phyloP scores from a whole-genome alignment of 2,888 invertebrate genomes.

The Doris montereyensis region DNA sequence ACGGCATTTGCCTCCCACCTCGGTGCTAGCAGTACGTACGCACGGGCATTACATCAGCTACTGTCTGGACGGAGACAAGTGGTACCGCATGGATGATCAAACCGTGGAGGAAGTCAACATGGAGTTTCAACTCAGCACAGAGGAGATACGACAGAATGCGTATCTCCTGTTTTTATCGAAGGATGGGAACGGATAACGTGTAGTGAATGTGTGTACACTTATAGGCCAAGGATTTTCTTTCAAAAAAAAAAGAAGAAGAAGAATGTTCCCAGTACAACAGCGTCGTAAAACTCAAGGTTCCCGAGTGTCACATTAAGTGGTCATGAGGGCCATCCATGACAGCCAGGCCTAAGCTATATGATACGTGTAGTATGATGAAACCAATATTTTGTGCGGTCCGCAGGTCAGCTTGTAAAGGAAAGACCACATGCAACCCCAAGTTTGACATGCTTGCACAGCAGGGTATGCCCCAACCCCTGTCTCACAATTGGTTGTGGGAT shows the following conservation, averaged over 20 bases:
- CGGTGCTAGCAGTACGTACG: conserved; percentile 63
- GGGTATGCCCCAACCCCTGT: too few relatives aligned
- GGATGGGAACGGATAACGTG: conserved; percentile 32
- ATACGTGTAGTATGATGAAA: too few relatives aligned
- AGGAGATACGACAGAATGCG: conserved; percentile 66
- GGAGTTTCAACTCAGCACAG: conserved; percentile 66
- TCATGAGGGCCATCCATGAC: too few relatives aligned
- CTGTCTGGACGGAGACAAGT: conserved; percentile 53
- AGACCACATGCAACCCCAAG: not conserved
- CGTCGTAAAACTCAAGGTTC: too few relatives aligned
- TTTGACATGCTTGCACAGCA: too few relatives aligned
- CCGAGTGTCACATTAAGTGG: too few relatives aligned
- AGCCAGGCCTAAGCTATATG: too few relatives aligned
- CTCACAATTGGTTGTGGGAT: too few relatives aligned
- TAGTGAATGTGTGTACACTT: not conserved
- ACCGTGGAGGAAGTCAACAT: conserved; percentile 67
- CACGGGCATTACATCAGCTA: conserved; percentile 69
- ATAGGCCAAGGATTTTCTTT: not conserved
- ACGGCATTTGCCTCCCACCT: conserved; percentile 67
- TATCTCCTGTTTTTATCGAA: conserved; percentile 69
- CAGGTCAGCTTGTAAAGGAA: not conserved
- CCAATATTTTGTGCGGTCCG: too few relatives aligned
- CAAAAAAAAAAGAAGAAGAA: not conserved
- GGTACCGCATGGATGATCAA: conserved; percentile 70
- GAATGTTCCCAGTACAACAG: too few relatives aligned